Base-by-base conservation (phyloP, 2,888 invertebrate genomes). In the Cordilura impudica region DNA sequence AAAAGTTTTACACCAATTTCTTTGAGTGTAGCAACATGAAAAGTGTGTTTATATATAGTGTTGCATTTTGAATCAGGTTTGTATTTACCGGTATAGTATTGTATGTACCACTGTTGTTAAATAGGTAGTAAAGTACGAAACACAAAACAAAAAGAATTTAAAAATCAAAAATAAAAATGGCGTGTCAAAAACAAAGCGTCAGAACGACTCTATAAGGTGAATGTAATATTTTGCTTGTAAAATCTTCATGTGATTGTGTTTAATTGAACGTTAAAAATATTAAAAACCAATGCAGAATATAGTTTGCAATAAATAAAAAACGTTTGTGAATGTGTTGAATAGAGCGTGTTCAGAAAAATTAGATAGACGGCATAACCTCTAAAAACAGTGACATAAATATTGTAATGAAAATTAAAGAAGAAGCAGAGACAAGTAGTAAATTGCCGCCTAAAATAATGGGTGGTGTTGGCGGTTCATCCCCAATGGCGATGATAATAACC, bases 361-460 rank as follows among this genome's bases (percentile, higher is more conserved):
- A 47, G 76, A 84, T 84, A 86, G 85, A 87, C 86, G 88, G 86
- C 86, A 87, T 87, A 86, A 87, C 87, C 87, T 87, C 85, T 83
- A 86, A 84, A 84, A 82, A 81, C 79, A 84, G 86, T 83, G 83
- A 85, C 83, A 86, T 83, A 85, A 83, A 85, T 79, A 79, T 79
- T 79, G 45, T 31, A 66, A 67, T 69, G 84, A 86, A 84, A 84
- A 87, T 87, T 85, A 87, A 87, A 84, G 87, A 87, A 87, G 88
- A 88, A 86, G 87, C 88, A 88, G 86, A 87, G 85, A 86, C 84
- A 83, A 86, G 85, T 83, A 88, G 88, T 83, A 87, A 87, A 86
- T 88, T 87, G 88, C 87, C 87, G 87, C 87, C 88, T 88, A 87
- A 87, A 88, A 84, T 85, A 66, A 83, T 84, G 83, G 84, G 84